Evolutionary conservation across 2,888 invertebrate genomes (phyloP).

Genomic region (Phortica magna): DNA sequence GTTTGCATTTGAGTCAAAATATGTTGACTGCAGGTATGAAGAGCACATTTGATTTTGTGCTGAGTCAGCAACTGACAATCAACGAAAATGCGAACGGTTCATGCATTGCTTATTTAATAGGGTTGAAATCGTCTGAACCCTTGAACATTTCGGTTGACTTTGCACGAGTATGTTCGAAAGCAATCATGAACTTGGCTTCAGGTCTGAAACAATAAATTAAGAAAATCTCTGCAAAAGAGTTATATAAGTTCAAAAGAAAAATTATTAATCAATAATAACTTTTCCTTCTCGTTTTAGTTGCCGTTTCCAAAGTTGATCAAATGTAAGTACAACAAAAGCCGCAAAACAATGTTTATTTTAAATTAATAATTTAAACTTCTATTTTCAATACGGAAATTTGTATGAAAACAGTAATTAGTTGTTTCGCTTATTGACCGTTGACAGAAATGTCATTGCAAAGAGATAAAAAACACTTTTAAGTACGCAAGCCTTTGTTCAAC

Average conservation of each 20-base stretch:
- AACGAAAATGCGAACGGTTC: slow-evolving; percentile 39
- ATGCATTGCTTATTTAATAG: not conserved
- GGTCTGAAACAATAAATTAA: not conserved
- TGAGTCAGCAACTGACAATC: slow-evolving; percentile 69
- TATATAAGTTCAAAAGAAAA: too few relatives aligned
- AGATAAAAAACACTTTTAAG: not conserved
- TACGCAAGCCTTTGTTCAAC: not conserved
- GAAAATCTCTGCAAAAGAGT: not conserved
- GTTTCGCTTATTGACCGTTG: not conserved
- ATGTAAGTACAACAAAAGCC: not conserved
- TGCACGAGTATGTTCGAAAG: not conserved
- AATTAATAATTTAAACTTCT: too few relatives aligned
- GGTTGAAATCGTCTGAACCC: not conserved
- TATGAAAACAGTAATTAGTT: not conserved
- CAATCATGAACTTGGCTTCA: not conserved
- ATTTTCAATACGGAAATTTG: too few relatives aligned
- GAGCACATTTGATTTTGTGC: slow-evolving; percentile 42
- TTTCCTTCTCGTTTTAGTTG: slow-evolving; percentile 1
- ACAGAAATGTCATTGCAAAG: not conserved
- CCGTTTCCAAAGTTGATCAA: not conserved
- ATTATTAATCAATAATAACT: not conserved
- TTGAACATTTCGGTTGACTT: not conserved
- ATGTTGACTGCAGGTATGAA: slow-evolving; percentile 17
- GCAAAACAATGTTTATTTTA: not conserved
- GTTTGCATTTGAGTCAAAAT: slow-evolving; percentile 18